Evolutionary conservation across 2,797 vertebrate species (phyloP).

Genomic region (Lutjanus campechanus): DNA sequence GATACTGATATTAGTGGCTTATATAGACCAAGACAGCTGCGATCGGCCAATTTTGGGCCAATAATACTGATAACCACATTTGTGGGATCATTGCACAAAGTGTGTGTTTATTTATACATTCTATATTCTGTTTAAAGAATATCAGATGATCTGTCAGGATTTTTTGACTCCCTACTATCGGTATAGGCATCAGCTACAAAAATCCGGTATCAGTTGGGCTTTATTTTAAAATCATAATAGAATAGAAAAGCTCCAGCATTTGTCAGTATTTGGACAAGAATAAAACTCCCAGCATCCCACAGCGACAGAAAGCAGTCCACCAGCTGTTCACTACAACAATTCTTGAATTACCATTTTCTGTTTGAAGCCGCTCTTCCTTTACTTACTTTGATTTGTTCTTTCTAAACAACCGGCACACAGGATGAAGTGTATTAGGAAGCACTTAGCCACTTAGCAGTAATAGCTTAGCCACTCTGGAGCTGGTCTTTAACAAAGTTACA

Average conservation of each 20-base stretch:
- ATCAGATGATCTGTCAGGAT: too few species aligned
- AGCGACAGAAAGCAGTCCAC: constrained; percentile 10
- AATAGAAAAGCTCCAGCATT: background rate
- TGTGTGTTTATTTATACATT: too few species aligned
- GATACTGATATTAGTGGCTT: too few species aligned
- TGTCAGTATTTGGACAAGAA: constrained; percentile 8
- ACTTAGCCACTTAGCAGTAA: constrained; percentile 77
- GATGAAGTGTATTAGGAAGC: constrained; percentile 70
- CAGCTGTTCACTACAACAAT: constrained; percentile 21
- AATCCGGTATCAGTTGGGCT: too few species aligned
- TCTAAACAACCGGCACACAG: constrained; percentile 40
- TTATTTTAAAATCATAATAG: background rate
- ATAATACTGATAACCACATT: too few species aligned
- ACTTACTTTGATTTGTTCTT: constrained; percentile 44
- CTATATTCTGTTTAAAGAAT: too few species aligned
- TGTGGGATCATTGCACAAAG: too few species aligned
- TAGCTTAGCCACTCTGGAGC: constrained; percentile 55
- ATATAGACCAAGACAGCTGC: too few species aligned
- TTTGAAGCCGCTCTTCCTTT: constrained; percentile 32
- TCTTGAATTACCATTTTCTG: constrained; percentile 26
- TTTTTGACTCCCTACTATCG: too few species aligned
- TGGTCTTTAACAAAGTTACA: constrained; percentile 66
- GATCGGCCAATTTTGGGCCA: too few species aligned
- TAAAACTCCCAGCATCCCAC: constrained; percentile 12
- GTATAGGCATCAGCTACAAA: too few species aligned